These are phyloP conservation scores for Engystomops pustulosus DNA, from an alignment of 2,113 vertebrate species.

Conservation along the genomic window DNA sequence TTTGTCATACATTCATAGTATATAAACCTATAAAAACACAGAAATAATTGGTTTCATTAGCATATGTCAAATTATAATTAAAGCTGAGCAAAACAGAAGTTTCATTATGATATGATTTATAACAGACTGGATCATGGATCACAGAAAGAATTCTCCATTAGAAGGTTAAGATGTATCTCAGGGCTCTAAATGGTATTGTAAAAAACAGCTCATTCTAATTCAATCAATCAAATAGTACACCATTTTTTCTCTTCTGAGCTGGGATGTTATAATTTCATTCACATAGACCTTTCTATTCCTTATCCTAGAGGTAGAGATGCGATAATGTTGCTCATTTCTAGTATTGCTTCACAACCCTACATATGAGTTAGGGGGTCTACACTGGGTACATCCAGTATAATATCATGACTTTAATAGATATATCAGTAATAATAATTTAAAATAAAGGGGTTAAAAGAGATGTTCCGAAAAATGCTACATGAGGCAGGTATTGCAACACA, in stretches of 20 bases:
- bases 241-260: no score
- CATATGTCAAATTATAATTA: constrained; percentile 35
- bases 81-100: constrained; percentile 2
- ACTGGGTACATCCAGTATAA: no score
- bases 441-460: no score
- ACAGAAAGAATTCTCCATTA: background rate
- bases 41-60: constrained; percentile 10
- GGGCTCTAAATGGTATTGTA: background rate
- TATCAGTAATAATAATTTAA: no score
- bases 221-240: background rate
- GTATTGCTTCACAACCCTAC: no score
- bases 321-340: no score
- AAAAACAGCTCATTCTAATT: background rate
- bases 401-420: no score
- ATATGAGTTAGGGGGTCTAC: no score
- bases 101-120: constrained; percentile 26
- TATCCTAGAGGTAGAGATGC: no score
- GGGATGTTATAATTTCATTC: no score
- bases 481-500: no score
- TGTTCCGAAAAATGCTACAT: no score
- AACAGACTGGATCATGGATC: constrained; percentile 6
- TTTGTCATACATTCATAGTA: background rate
- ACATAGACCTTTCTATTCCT: background rate
- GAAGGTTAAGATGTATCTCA: background rate
- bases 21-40: background rate